Base-by-base conservation (phyloP, 2,113 vertebrate species). In the Takifugu bimaculatus region DNA sequence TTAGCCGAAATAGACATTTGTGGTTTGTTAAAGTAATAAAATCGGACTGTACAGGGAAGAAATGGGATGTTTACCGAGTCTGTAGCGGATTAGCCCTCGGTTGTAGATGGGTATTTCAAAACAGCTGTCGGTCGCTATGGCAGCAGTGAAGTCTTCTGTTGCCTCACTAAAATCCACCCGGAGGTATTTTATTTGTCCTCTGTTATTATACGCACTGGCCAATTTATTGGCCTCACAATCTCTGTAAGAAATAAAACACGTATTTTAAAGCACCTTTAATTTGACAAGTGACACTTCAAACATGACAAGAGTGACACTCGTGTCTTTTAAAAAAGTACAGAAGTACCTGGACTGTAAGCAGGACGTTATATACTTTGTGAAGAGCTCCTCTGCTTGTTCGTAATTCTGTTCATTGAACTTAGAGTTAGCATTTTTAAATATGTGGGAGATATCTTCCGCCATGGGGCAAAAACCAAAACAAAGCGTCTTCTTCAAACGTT, bases 41-140 rank as follows among this genome's bases (percentile, higher is more conserved):
- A 4, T 45, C 44, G 13, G 44, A 4, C 29, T 10, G 7, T 39
- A 11, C 35, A 39, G 5, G 9, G 9, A 35, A 35, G 9, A 7
- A 2, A 2, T 5, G 32, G 32, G 4, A 10, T 4, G 14, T 48
- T 87, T 90, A 98, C 96, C 96, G 61, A 98, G 88, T 66, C 96
- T 90, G 32, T 98, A 99, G 6, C 72, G 73, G 57, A 97, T 89
- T 65, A 98, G 78, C 35, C 96, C 97, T 81, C 96, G 89, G 91
- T 98, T 98, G 88, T 98, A 98, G 86, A 93, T 93, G 0, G 96
- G 93, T 3, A 94, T 86, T 76, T 94, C 94, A 77, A 92, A 95
- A 44, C 49, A 55, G 15, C 84, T 80, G 29, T 91, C 88, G 26
- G 82, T 72, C 65, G 87, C 39, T 65, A 96, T 93, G 2, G 96